Evolutionary conservation across 2,113 vertebrate genomes (phyloP).

Genomic region (Callipepla squamata): DNA sequence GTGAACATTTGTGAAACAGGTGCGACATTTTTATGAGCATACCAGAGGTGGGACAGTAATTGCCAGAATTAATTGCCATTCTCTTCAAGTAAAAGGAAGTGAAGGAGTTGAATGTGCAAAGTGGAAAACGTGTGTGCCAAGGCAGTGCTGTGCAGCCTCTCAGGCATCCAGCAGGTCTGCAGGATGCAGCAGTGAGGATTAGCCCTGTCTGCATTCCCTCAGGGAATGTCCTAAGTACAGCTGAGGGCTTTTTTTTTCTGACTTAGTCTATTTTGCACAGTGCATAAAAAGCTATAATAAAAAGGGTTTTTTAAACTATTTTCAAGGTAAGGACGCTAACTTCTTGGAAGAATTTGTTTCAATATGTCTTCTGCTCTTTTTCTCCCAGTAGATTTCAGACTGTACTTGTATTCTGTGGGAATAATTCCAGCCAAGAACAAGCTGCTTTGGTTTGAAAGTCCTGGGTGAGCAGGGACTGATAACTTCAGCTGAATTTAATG

Average conservation of each 20-base stretch:
- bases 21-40: constrained; percentile 8
- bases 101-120: background rate
- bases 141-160: background rate
- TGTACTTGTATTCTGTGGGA: background rate
- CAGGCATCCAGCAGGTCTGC: constrained; percentile 8
- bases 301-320: background rate
- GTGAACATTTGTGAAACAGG: background rate
- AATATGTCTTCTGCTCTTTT: background rate
- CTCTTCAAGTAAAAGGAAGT: constrained; percentile 1
- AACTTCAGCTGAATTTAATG: background rate
- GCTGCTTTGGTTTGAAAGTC: background rate
- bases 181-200: constrained; percentile 13
- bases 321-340: background rate
- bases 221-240: background rate
- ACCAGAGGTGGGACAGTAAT: constrained; percentile 8
- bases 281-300: background rate
- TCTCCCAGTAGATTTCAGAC: background rate
- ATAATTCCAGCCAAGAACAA: background rate
- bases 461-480: background rate
- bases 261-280: background rate
- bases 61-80: background rate
- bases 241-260: background rate
- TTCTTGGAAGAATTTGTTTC: background rate
- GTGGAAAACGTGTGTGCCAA: background rate
- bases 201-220: background rate